A percentile compares a stretch with the other conserved stretches of the same genome.
Evolutionary conservation across 2,797 vertebrate genomes (phyloP).

Genomic region (Sebastes melanostomus): DNA sequence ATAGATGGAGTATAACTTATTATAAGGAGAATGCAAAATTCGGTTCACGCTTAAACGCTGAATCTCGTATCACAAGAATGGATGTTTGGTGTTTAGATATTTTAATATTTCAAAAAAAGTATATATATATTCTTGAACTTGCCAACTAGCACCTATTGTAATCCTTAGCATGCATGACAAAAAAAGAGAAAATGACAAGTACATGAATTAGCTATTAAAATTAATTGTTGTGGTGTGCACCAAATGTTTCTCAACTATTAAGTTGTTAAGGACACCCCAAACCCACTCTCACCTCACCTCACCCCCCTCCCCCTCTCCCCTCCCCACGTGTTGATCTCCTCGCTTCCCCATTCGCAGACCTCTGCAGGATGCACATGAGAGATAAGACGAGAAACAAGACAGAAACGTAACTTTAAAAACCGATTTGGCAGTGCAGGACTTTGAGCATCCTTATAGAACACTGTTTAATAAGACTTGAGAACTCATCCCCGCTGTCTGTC

Average conservation of each 20-base stretch:
- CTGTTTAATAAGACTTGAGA: constrained; percentile 96
- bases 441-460: constrained; percentile 92
- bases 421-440: constrained; percentile 89
- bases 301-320: not conserved
- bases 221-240: constrained; percentile 99
- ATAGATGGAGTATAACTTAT: constrained; percentile 85
- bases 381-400: constrained; percentile 68
- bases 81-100: constrained; percentile 99
- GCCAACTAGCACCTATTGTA: constrained; percentile 95
- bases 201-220: constrained; percentile 87
- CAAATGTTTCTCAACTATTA: constrained; percentile 97
- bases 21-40: constrained; percentile 95
- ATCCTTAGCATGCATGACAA: constrained; percentile 99
- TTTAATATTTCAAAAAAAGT: constrained; percentile 90
- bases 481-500: constrained; percentile 85
- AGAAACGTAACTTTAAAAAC: constrained; percentile 71
- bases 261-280: constrained; percentile 81
- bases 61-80: constrained; percentile 98
- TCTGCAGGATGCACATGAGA: constrained; percentile 92
- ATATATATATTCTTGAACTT: constrained; percentile 89
- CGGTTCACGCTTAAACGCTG: constrained; percentile 93
- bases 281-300: constrained; percentile 60
- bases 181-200: constrained; percentile 82
- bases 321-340: constrained; percentile 80
- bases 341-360: constrained; percentile 95